Evolutionary conservation across 2,797 vertebrate species (phyloP), one percentile per base, ranked within the genome.

Genomic region (Rhyacichthys aspro): DNA sequence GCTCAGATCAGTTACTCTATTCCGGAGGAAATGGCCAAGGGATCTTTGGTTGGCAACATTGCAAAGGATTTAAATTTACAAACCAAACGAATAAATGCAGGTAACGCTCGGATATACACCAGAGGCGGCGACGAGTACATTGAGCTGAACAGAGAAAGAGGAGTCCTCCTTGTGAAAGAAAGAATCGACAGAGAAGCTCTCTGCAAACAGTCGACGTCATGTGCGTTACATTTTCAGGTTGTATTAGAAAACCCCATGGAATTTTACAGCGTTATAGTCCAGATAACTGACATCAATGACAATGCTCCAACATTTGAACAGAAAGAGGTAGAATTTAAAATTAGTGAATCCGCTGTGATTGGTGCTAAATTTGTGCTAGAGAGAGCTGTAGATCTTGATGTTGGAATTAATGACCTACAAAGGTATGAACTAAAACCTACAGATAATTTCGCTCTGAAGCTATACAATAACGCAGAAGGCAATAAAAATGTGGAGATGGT

Each of bases 1-100:
- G 88, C 90, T 43, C 87, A 91, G 50, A 82, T 94, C 79, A 90
- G 89, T 82, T 95, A 94, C 88, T 92, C 93, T 19, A 84, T 95
- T 63, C 90, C 88, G 16, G 94, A 96, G 77, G 94, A 95, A 67
- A 88, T 91, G 83, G 73, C 88, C 17, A 86, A 76, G 63, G 93
- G 92, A 3, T 83, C 82, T n/a, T 44, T 85, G 23, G 70, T 87
- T 17, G 82, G 85, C 6, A 70, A 83, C 38, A 60, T 87, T 7
- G 85, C 44, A 1, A 59, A 85, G 12, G 87, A 87, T 76, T 68
- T 89, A 32, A 81, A 74, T 34, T 68, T 89, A 43, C 78, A 86
- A 57, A 7, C 67, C 1, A 58, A 82, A 44, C 65, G 78, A 28
- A 75, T 95, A 55, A 86, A 85, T 43, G 72, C 41, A 0, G 91